Base-by-base conservation (phyloP, 1,140 invertebrate species). In the Aporrectodea caliginosa region DNA sequence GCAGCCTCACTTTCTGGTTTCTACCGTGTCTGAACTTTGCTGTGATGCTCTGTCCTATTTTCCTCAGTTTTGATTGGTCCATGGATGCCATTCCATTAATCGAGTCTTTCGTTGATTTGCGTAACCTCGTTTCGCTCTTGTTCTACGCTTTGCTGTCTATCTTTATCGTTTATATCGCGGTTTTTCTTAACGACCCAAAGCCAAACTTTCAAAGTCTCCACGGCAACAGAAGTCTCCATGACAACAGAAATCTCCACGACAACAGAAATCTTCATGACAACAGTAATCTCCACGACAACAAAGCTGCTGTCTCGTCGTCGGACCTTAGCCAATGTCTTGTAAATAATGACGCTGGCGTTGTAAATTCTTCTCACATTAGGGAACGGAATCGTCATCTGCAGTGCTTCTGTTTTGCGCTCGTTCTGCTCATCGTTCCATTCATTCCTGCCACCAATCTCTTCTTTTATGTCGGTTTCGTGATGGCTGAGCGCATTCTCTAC, bases 21-120 rank as follows among this genome's bases (percentile, higher is more conserved):
- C 90, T 98, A 80, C 92, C 95, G 69, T 92, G 93, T 35, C 90
- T 97, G 30, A 98, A 98, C 89, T 90, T 94, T 31, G 96, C 94
- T 93, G 89, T 98, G 69, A 89, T 98, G 72, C 90, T 97, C 58
- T 93, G 95, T 86, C 96, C 96, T 16, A 93, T 92, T 81, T 91
- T 94, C 83, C 91, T 98, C 16, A 98, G 96, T 89, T 98, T 96
- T 88, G 97, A 98, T 89, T 98, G 96, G 96, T 98, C 96, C 69
- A 98, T 98, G 97, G 96, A 95, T 43, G 98, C 96, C 34, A 93
- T 98, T 75, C 94, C 95, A 0, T 85, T 98, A 16, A 90, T 98
- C 16, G 91, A 92, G 79, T 92, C 92, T 35, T 91, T 96, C 83
- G 81, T 90, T 0, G 97, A 98, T 89, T 84, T 90, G 0, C 90